Base-by-base conservation (phyloP, 1,140 invertebrate species). In the Episyrphus balteatus region DNA sequence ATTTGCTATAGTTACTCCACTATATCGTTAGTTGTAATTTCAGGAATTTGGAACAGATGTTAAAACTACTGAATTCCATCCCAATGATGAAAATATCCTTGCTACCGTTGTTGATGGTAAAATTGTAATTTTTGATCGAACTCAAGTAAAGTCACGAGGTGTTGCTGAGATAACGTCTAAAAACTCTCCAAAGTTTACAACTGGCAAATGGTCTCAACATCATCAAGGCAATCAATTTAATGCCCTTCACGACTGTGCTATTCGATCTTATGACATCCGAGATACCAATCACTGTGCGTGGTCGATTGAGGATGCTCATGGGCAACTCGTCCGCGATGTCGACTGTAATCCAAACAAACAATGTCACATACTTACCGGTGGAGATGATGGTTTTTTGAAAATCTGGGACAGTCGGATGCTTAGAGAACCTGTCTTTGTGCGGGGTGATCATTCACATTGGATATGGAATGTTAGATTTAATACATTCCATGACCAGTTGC, bases 291-390 rank as follows among this genome's bases (percentile, higher is more conserved):
- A 83, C 44, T 70, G 77, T 38, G 78, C 80, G 0, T 98, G 90
- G 87, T 73, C 69, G 44, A 87, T 98, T 56, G 81, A 89, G 50
- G 82, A 83, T 53, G 86, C 89, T 9, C 93, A 98, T 74, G 78
- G 80, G 10, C 90, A 95, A 70, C 75, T 90, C 38, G 82, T 92
- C 10, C 70, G 93, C 51, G 92, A 96, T 68, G 61, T 98, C 14
- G 94, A 98, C 71, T 97, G 95, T 61, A 98, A 98, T 75, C 87
- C 91, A 14, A 98, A 98, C 71, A 86, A 89, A 61, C 92, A 96
- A 57, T 96, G 95, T 63, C 86, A 89, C 61, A 56, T 98, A 48
- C 89, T 87, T 1, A 94, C 86, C 13, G 94, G 91, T 57, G 94
- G 94, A 3, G 94, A 98, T 68, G 94, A 98, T 70, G 92, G 92